Evolutionary conservation across 2,113 vertebrate species (phyloP).

Genomic region (Chrysochloris asiatica): DNA sequence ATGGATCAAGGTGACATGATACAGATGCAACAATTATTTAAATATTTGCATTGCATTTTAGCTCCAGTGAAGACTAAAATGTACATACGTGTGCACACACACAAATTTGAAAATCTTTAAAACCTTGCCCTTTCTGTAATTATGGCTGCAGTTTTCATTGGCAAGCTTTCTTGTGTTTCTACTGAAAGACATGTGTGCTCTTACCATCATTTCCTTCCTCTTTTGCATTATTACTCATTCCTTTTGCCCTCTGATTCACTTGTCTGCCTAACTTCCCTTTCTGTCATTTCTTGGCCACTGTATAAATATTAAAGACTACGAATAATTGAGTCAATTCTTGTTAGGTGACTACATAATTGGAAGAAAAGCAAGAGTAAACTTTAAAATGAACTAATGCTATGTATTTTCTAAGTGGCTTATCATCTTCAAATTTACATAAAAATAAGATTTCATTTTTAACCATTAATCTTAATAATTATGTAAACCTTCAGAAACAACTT

Average conservation of each 20-base stretch:
- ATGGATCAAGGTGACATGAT: background rate
- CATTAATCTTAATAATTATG: conserved; percentile 15
- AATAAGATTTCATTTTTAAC: conserved; percentile 27
- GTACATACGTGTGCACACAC: too few species aligned
- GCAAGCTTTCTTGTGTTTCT: background rate
- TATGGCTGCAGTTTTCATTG: background rate
- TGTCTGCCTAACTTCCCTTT: conserved; percentile 56
- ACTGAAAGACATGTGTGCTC: background rate
- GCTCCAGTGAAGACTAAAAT: background rate
- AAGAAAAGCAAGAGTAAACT: conserved; percentile 41
- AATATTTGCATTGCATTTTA: background rate
- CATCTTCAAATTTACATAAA: conserved; percentile 39
- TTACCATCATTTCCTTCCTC: conserved; percentile 55
- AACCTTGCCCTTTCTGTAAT: background rate
- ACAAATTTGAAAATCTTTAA: background rate
- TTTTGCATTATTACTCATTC: conserved; percentile 29
- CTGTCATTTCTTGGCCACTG: background rate
- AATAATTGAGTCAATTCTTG: conserved; percentile 41
- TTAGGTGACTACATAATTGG: background rate
- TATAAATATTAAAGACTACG: conserved; percentile 46
- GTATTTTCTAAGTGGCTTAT: background rate
- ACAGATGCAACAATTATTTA: background rate
- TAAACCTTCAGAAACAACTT: conserved; percentile 33
- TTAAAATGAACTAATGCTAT: background rate
- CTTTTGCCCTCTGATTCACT: conserved; percentile 55